These are phyloP conservation scores for Styela clava DNA, from an alignment of 23 tunicate genomes.

Conservation along the genomic window DNA sequence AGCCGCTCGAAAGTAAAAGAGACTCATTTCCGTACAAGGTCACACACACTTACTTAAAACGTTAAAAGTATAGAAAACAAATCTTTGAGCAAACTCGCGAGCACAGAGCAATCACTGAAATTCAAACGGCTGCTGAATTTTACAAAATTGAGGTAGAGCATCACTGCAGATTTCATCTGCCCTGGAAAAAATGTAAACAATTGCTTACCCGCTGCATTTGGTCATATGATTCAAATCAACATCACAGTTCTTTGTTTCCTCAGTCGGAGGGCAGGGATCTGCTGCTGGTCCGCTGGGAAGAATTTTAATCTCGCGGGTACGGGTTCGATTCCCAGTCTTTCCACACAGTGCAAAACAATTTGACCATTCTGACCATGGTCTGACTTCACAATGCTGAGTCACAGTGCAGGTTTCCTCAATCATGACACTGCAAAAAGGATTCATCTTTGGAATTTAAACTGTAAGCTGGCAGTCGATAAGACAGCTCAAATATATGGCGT, in stretches of 20 bases:
- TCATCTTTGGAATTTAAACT: too few species aligned
- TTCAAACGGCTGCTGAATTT: not conserved
- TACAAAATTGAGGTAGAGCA: not conserved
- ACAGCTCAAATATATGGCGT: too few species aligned
- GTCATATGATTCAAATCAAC: not conserved
- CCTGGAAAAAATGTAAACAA: not conserved
- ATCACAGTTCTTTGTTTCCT: slow-evolving; percentile 23
- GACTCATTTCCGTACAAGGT: too few species aligned
- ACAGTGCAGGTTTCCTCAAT: slow-evolving; percentile 51
- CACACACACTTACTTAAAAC: too few species aligned
- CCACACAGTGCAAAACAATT: slow-evolving; percentile 46
- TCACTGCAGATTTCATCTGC: not conserved
- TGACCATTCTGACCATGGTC: slow-evolving; percentile 63
- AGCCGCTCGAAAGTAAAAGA: too few species aligned
- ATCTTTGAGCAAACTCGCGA: too few species aligned
- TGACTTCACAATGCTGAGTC: slow-evolving; percentile 36
- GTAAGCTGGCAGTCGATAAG: too few species aligned
- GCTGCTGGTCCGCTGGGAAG: slow-evolving; percentile 46
- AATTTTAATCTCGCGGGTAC: slow-evolving; percentile 34
- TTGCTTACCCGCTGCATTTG: not conserved
- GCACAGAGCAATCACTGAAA: not conserved
- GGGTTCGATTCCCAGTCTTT: slow-evolving; percentile 47
- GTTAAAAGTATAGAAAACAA: too few species aligned
- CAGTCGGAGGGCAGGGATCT: slow-evolving; percentile 41
- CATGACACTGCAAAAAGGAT: slow-evolving; percentile 25